Conservation (phyloP, 2,113 vertebrate species). For the Petrocephalus zakoni region DNA sequence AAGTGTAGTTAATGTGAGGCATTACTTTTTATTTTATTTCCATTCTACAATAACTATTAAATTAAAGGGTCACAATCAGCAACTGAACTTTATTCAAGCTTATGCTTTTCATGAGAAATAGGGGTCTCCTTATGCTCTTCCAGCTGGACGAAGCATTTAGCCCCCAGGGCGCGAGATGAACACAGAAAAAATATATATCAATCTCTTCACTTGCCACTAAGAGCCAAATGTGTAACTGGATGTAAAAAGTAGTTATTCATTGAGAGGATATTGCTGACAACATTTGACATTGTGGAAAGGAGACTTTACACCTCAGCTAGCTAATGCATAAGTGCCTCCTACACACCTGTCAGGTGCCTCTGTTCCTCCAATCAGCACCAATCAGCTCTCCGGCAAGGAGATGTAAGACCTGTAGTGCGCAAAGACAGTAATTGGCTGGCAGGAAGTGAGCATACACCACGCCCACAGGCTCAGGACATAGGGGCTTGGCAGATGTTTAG, state of each 20-base stretch:
- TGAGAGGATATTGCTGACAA: neutral
- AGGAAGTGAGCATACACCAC: neutral
- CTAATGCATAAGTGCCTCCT: slow-evolving; percentile 3
- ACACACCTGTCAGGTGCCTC: slow-evolving; percentile 8
- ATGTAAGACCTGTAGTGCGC: slow-evolving; percentile 1
- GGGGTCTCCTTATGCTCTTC: neutral
- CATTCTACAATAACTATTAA: neutral
- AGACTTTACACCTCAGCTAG: neutral
- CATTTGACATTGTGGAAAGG: neutral
- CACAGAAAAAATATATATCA: neutral
- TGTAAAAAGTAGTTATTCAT: neutral
- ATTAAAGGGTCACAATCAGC: neutral
- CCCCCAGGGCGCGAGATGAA: neutral
- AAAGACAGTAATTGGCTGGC: slow-evolving; percentile 1
- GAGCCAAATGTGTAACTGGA: neutral
- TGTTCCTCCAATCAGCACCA: slow-evolving; percentile 4
- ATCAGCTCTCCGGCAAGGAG: slow-evolving; percentile 5
- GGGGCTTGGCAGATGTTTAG: neutral
- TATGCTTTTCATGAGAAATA: neutral
- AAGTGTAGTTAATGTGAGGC: too few relatives aligned
- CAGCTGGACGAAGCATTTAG: neutral
- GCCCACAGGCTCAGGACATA: neutral
- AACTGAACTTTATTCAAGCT: neutral
- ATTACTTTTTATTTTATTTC: neutral
- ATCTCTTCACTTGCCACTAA: neutral